Evolutionary conservation across 2,797 vertebrate genomes (phyloP).

Genomic region (Mastacembelus armatus): DNA sequence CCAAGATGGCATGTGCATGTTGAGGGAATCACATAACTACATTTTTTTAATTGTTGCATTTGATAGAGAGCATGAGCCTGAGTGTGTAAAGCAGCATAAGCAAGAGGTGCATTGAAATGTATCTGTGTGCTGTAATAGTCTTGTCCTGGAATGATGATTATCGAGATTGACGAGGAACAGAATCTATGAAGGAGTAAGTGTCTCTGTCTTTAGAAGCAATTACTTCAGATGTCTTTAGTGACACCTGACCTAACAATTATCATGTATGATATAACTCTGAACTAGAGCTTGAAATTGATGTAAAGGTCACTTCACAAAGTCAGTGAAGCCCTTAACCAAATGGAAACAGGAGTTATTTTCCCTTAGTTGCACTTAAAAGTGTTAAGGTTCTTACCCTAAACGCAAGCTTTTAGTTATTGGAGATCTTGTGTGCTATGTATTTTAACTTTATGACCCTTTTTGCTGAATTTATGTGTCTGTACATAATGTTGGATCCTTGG

Average conservation of each 20-base stretch:
- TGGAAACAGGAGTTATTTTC: slow-evolving; percentile 18
- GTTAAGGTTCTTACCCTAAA: slow-evolving; percentile 29
- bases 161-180: slow-evolving; percentile 4
- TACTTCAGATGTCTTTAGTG: slow-evolving; percentile 72
- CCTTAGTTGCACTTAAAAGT: slow-evolving; percentile 28
- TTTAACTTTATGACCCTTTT: slow-evolving; percentile 38
- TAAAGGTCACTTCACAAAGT: slow-evolving; percentile 74
- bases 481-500: slow-evolving; percentile 9
- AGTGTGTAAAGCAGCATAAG: slow-evolving; percentile 14
- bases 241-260: slow-evolving; percentile 75
- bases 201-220: slow-evolving; percentile 60
- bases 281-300: slow-evolving; percentile 77
- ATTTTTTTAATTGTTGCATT: slow-evolving; percentile 8
- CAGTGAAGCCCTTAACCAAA: slow-evolving; percentile 30
- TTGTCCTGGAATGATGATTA: slow-evolving; percentile 39
- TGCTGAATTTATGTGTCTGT: slow-evolving; percentile 37
- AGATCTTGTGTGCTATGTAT: slow-evolving; percentile 13
- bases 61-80: slow-evolving; percentile 20
- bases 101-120: slow-evolving; percentile 15
- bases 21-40: slow-evolving; percentile 14
- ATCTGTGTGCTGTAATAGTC: slow-evolving; percentile 11
- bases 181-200: slow-evolving; percentile 45
- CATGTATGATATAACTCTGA: slow-evolving; percentile 68
- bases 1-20: slow-evolving; percentile 15
- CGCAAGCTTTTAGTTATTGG: slow-evolving; percentile 23